These are phyloP conservation scores for Meles meles DNA, from an alignment of 2,113 vertebrate genomes.

Conservation along the genomic window DNA sequence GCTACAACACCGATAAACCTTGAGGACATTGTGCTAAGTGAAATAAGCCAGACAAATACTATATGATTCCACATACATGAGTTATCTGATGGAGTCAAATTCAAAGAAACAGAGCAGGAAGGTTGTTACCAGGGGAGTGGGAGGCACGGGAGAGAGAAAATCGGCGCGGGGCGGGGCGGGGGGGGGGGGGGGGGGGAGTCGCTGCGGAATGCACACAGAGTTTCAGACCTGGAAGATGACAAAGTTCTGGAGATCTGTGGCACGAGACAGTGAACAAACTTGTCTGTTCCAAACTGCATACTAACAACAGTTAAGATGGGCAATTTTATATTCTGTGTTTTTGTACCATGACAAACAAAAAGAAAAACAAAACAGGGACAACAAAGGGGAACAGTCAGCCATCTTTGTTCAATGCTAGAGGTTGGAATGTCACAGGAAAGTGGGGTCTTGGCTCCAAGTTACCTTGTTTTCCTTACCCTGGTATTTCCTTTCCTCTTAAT, in stretches of 20 bases:
- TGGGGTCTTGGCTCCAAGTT: not conserved
- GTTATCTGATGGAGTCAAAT: not conserved
- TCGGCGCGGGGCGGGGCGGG: too few species aligned
- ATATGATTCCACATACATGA: fast-evolving
- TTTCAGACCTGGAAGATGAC: not conserved
- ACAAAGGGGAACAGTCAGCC: not conserved
- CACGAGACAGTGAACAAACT: not conserved
- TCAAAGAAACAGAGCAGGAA: not conserved
- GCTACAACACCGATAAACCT: not conserved
- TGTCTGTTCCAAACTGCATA: not conserved
- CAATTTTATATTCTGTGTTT: not conserved
- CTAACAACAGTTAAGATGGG: not conserved
- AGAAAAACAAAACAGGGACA: not conserved
- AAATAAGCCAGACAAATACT: not conserved
- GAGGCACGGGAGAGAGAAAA: too few species aligned
- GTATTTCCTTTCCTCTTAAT: not conserved
- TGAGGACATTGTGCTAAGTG: not conserved
- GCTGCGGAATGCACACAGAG: fast-evolving
- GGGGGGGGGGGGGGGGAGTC: fast-evolving
- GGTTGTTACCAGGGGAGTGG: fast-evolving
- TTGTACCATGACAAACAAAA: not conserved
- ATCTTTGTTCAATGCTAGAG: not conserved
- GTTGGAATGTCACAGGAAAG: not conserved
- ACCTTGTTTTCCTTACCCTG: not conserved
- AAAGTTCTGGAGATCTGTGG: not conserved